phyloP scores from a whole-genome alignment of 1,140 invertebrate genomes.

The Chlorops oryzae region DNA sequence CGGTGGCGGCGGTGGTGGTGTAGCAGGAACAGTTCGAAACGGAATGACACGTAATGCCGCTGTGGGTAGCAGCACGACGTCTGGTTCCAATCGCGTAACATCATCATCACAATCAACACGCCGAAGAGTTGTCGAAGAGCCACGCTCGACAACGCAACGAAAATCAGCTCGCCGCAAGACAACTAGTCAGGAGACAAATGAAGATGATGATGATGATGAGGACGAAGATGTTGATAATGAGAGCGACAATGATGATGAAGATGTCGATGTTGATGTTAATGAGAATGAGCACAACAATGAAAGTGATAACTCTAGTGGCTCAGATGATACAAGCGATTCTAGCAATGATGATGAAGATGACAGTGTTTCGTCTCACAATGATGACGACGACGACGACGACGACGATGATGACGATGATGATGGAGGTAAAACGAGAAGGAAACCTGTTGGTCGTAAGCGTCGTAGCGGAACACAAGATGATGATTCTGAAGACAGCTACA shows the following conservation, averaged over 20 bases:
- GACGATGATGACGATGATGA: constrained; percentile 22
- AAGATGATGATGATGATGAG: constrained; percentile 13
- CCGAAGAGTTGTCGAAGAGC: neutral
- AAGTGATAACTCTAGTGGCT: constrained; percentile 4
- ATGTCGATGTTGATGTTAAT: constrained; percentile 7
- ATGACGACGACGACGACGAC: constrained; percentile 20
- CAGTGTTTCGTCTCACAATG: constrained; percentile 32
- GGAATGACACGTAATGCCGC: no score
- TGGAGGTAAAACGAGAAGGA: constrained; percentile 6
- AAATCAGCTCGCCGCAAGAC: constrained; percentile 12
- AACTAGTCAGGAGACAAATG: constrained; percentile 16
- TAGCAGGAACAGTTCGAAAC: constrained; percentile 23
- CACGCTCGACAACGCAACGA: constrained; percentile 7
- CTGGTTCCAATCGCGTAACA: constrained; percentile 36
- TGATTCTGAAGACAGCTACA: constrained; percentile 49
- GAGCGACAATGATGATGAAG: constrained; percentile 14
- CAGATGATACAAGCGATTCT: neutral
- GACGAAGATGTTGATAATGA: constrained; percentile 7
- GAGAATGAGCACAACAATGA: constrained; percentile 5
- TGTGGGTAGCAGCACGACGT: constrained; percentile 23
- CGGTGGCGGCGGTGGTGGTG: constrained; percentile 16
- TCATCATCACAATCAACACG: constrained; percentile 35
- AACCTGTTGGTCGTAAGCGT: constrained; percentile 15
- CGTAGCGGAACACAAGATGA: constrained; percentile 25
- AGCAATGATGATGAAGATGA: constrained; percentile 27